Conservation (phyloP, 2,888 invertebrate genomes). For the Phengaris alcon region DNA sequence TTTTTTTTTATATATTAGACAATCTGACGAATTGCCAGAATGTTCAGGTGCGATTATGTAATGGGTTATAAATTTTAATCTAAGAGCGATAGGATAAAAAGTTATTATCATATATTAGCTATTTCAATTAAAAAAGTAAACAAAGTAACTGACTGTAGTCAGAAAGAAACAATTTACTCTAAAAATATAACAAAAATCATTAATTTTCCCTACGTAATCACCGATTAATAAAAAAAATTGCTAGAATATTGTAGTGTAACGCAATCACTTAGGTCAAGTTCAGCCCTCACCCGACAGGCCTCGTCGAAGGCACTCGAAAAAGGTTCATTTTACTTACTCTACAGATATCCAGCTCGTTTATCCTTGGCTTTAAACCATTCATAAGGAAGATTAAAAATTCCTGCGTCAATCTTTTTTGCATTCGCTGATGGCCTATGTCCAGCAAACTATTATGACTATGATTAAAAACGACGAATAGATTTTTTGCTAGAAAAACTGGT, state of each 20-base stretch:
- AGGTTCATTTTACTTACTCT: not conserved
- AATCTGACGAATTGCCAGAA: too few species aligned
- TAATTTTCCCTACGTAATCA: too few species aligned
- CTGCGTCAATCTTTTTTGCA: constrained; percentile 17
- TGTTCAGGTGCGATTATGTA: too few species aligned
- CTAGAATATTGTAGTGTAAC: not conserved
- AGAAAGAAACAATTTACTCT: too few species aligned
- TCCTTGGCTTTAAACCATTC: not conserved
- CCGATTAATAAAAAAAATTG: too few species aligned
- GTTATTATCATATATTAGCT: too few species aligned
- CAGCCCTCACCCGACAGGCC: not conserved
- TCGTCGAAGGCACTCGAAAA: not conserved
- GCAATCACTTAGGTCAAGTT: not conserved
- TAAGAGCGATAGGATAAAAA: too few species aligned
- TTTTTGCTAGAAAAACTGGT: not conserved
- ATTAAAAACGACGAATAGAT: constrained; percentile 2
- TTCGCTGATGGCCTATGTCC: not conserved
- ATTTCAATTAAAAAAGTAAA: too few species aligned
- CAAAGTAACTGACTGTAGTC: too few species aligned
- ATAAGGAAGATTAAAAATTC: constrained; percentile 15
- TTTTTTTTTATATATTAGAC: too few species aligned
- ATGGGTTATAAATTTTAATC: too few species aligned
- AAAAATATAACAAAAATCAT: too few species aligned
- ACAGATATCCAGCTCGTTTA: constrained; percentile 1
- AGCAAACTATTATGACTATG: constrained; percentile 18